Evolutionary conservation across 2,797 vertebrate genomes (phyloP), one percentile per base, ranked within the genome.

Genomic region (Anomalospiza imberbis): DNA sequence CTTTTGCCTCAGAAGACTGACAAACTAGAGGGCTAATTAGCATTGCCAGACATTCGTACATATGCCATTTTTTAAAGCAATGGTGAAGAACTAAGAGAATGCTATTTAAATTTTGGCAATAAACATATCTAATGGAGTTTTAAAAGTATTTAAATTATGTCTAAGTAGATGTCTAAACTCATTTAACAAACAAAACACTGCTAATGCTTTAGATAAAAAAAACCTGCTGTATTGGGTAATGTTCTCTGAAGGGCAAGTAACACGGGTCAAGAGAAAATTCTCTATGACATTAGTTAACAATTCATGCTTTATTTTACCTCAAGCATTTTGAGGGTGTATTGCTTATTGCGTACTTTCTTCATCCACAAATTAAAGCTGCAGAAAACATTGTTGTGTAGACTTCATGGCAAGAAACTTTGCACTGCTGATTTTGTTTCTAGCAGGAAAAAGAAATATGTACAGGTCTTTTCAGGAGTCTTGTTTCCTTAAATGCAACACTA

Each of bases 181-280:
- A 97, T 97, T 98, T 98, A 97, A 83, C 79, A 97, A 97, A 96
- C 89, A 98, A 94, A 97, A 95, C 70, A 95, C 93, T 95, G 74
- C 76, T 93, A 97, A 84, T 92, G 93, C 50, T 95, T 94, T 88
- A 94, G 91, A 94, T 89, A 85, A 93, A 96, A 95, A 93, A 87
- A 96, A 40, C 6, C 83, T 94, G 91, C 84, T 97, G 80, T 91
- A 91, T 88, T 97, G 94, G 77, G 81, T 97, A 98, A 98, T 97
- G 97, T 93, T 95, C 91, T 96, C 96, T 96, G 92, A 96, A 94
- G 84, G 77, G 48, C 96, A 97, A 91, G 84, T 84, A 97, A 95
- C 93, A 79, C 0, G 34, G 95, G 96, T 96, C 96, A 97, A 96
- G 97, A 97, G 92, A 89, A 97, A 95, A 97, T 95, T 96, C 86